A percentile compares a stretch with the other conserved stretches of the same genome.
Conservation (phyloP, 2,888 invertebrate species). For the Leptopilina drosophilae region DNA sequence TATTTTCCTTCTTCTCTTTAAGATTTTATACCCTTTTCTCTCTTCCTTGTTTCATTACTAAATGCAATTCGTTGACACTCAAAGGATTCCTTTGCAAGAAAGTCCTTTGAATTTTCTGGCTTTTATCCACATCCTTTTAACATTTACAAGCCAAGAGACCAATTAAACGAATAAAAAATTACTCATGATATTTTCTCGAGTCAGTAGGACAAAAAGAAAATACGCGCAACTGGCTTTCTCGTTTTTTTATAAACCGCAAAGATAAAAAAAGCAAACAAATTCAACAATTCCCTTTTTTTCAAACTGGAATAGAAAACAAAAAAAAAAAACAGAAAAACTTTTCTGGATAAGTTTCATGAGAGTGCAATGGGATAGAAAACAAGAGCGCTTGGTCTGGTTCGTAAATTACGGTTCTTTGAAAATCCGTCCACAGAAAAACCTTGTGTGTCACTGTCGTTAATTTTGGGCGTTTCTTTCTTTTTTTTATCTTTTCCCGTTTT, state of each 20-base stretch:
- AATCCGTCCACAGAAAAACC: background rate
- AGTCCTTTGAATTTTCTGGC: slow-evolving; percentile 14
- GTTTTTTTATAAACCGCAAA: background rate
- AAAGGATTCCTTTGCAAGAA: background rate
- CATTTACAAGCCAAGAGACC: background rate
- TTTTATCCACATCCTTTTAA: slow-evolving; percentile 13
- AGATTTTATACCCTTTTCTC: background rate
- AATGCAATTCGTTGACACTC: slow-evolving; percentile 13
- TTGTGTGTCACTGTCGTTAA: background rate
- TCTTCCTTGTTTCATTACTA: background rate
- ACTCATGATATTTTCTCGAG: background rate
- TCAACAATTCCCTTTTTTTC: background rate
- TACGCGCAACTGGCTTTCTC: background rate
- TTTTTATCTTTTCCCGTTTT: background rate
- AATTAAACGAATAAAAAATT: slow-evolving; percentile 18
- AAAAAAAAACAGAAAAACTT: background rate
- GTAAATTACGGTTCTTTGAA: slow-evolving; percentile 22
- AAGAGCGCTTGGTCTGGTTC: background rate
- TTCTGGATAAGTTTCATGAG: background rate
- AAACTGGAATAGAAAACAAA: background rate
- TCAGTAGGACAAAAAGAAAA: background rate
- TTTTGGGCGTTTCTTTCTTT: background rate
- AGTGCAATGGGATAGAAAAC: background rate
- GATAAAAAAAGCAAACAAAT: background rate
- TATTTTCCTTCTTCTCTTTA: background rate